Evolutionary conservation across 1,140 invertebrate genomes (phyloP).

Genomic region (Sycophaga agraensis): DNA sequence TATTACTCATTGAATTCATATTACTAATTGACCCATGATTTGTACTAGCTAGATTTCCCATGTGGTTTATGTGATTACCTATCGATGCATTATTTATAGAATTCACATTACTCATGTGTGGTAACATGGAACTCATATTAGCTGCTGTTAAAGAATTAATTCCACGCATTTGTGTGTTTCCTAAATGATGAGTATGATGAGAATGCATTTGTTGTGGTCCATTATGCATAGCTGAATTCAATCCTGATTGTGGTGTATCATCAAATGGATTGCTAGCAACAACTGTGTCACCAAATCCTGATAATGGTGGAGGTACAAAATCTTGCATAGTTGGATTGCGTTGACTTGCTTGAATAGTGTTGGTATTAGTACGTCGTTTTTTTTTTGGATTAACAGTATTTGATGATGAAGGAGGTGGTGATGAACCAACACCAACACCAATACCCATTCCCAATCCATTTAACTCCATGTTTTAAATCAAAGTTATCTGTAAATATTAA

Average conservation of each 20-base stretch:
- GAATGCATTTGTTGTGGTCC: slow-evolving; percentile 59
- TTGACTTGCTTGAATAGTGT: slow-evolving; percentile 54
- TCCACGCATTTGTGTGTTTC: slow-evolving; percentile 63
- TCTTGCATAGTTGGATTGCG: slow-evolving; percentile 63
- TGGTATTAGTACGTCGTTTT: slow-evolving; percentile 61
- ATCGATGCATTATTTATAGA: slow-evolving; percentile 65
- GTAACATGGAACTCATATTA: slow-evolving; percentile 62
- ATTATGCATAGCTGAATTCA: slow-evolving; percentile 62
- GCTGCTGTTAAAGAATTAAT: slow-evolving; percentile 69
- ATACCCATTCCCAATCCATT: slow-evolving; percentile 56
- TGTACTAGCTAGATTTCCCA: slow-evolving; percentile 40
- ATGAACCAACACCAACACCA: slow-evolving; percentile 54
- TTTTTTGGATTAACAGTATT: slow-evolving; percentile 65
- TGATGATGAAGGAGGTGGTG: slow-evolving; percentile 55
- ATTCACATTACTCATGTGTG: slow-evolving; percentile 62
- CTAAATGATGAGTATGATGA: slow-evolving; percentile 65
- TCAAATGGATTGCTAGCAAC: slow-evolving; percentile 95
- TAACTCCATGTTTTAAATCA: slow-evolving; percentile 58
- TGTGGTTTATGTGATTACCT: slow-evolving; percentile 65
- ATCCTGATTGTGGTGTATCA: slow-evolving; percentile 74
- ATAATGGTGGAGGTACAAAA: slow-evolving; percentile 77
- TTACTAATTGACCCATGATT: slow-evolving; percentile 50
- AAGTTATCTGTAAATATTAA: slow-evolving; percentile 57
- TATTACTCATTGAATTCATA: slow-evolving; percentile 60
- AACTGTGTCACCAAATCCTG: slow-evolving; percentile 89